Evolutionary conservation across 2,888 invertebrate genomes (phyloP).

Genomic region (Charanyca ferruginea): DNA sequence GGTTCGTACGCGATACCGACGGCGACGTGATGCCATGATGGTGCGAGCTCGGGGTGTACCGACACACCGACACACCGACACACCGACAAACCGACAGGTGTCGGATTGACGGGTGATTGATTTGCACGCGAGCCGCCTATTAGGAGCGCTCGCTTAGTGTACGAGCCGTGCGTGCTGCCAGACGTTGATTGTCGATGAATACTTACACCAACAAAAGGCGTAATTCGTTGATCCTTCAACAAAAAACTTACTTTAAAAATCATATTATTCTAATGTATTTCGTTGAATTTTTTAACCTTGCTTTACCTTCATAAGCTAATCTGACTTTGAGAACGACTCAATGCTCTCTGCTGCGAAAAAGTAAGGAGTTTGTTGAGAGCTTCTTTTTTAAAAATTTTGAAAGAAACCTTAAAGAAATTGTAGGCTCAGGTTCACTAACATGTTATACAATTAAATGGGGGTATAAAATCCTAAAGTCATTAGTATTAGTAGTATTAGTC

Average conservation of each 20-base stretch:
- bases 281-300: background rate
- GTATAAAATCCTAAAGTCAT: too few relatives aligned
- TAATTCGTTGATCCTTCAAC: background rate
- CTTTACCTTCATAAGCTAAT: background rate
- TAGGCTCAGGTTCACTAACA: too few relatives aligned
- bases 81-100: constrained; percentile 25
- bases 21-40: too few relatives aligned
- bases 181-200: constrained; percentile 3
- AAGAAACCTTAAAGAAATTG: too few relatives aligned
- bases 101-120: constrained; percentile 58
- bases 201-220: constrained; percentile 23
- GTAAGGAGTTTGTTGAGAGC: too few relatives aligned
- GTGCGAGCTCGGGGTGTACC: background rate
- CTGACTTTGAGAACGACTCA: background rate
- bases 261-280: background rate
- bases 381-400: background rate
- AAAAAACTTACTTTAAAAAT: background rate
- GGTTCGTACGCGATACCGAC: background rate
- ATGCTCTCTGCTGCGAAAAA: background rate
- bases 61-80: constrained; percentile 21
- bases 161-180: background rate
- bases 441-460: too few relatives aligned
- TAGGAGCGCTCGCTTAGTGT: constrained; percentile 15
- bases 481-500: too few relatives aligned
- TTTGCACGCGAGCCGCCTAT: constrained; percentile 54